These are phyloP conservation scores for Drosophila atripex DNA, from an alignment of 2,888 invertebrate species.

Conservation along the genomic window DNA sequence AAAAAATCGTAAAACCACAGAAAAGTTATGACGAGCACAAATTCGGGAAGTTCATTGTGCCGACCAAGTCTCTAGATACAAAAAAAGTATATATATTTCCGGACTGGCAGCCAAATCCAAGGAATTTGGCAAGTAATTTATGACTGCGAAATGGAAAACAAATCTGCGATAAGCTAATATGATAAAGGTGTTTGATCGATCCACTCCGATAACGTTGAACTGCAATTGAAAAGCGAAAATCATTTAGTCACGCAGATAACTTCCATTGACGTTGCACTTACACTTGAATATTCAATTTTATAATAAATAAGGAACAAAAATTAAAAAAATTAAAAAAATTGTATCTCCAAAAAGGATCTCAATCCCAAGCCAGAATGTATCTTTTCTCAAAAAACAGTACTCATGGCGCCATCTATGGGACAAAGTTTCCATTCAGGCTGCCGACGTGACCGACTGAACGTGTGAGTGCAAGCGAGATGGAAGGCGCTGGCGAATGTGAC, in stretches of 20 bases:
- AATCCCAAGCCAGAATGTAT: background rate
- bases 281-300: background rate
- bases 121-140: conserved; percentile 36
- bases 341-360: background rate
- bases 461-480: conserved; percentile 7
- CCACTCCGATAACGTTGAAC: conserved; percentile 19
- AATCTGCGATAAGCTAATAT: conserved; percentile 40
- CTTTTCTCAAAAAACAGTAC: conserved; percentile 10
- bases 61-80: background rate
- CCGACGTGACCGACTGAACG: conserved; percentile 13
- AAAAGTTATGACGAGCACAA: conserved; percentile 36
- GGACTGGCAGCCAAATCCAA: conserved; percentile 21
- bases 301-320: no score
- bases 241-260: conserved; percentile 16
- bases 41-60: conserved; percentile 35
- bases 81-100: conserved; percentile 22
- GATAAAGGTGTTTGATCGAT: conserved; percentile 40
- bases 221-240: conserved; percentile 35
- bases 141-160: conserved; percentile 20
- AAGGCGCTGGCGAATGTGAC: conserved; percentile 4
- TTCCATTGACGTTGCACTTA: conserved; percentile 5
- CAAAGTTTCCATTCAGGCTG: conserved; percentile 20
- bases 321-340: no score
- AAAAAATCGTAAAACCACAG: background rate
- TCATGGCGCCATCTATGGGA: conserved; percentile 28